Conservation (phyloP, 2,797 vertebrate genomes). For the Ciconia nigra region DNA sequence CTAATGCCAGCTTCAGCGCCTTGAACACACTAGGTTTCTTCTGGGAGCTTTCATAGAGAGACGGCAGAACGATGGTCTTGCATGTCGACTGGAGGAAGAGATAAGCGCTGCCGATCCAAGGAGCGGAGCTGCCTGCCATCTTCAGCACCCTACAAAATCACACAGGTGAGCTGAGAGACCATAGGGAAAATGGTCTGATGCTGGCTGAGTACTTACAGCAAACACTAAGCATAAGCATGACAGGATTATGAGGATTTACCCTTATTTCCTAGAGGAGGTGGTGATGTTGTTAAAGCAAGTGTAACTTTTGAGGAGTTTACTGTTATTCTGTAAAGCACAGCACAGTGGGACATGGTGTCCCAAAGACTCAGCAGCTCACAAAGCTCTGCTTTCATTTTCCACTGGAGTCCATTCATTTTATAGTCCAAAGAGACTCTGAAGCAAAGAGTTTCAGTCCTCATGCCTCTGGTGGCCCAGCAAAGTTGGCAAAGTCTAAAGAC, state of each 20-base stretch:
- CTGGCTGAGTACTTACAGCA: background rate
- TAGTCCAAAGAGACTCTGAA: background rate
- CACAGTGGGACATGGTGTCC: background rate
- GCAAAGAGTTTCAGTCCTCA: background rate
- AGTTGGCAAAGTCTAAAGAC: background rate
- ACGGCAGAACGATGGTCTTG: slow-evolving; percentile 78
- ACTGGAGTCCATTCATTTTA: background rate
- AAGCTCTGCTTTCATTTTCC: background rate
- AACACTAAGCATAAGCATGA: background rate
- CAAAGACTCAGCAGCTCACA: background rate
- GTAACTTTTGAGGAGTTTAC: background rate
- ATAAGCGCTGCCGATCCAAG: slow-evolving; percentile 89
- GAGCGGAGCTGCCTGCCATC: slow-evolving; percentile 64
- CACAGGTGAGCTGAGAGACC: background rate
- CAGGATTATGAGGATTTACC: background rate
- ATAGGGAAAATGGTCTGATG: background rate
- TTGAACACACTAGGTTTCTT: slow-evolving; percentile 85
- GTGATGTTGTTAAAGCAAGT: background rate
- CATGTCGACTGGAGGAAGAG: slow-evolving; percentile 85
- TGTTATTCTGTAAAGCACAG: background rate
- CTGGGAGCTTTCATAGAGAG: slow-evolving; percentile 82
- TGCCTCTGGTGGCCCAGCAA: background rate
- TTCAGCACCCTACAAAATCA: slow-evolving; percentile 30
- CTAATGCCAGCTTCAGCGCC: slow-evolving; percentile 87
- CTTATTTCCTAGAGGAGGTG: background rate